A percentile compares a stretch with the other conserved stretches of the same genome.
These are phyloP conservation scores for Rynchops niger DNA, from an alignment of 2,113 vertebrate genomes.

Conservation along the genomic window DNA sequence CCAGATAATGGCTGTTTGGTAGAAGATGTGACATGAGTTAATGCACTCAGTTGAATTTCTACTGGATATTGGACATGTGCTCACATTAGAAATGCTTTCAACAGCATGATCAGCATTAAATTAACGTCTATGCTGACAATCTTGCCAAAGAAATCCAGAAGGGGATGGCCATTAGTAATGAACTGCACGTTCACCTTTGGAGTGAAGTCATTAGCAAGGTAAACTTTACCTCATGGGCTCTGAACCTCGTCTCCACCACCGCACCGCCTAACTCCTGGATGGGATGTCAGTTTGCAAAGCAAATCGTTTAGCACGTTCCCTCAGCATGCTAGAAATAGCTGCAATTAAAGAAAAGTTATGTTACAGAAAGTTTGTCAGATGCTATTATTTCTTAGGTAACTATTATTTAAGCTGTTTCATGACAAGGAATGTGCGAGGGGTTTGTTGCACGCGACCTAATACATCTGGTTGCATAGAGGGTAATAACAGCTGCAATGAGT, in stretches of 20 bases:
- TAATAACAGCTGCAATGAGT: not conserved
- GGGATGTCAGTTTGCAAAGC: not conserved
- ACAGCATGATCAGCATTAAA: constrained; percentile 23
- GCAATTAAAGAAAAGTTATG: not conserved
- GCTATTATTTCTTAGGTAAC: not conserved
- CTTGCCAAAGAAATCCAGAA: constrained; percentile 10
- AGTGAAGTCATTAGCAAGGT: not conserved
- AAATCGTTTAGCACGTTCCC: not conserved
- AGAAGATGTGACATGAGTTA: constrained; percentile 36
- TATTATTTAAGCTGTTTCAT: not conserved
- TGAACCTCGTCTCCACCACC: not conserved
- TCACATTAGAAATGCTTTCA: not conserved
- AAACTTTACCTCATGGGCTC: not conserved
- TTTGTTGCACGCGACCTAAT: not conserved
- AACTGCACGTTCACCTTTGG: not conserved
- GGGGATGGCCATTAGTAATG: not conserved
- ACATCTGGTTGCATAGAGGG: not conserved
- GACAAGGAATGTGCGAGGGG: rapidly evolving
- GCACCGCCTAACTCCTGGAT: not conserved
- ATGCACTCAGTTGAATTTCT: constrained; percentile 16
- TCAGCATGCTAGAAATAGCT: not conserved
- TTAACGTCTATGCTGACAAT: not conserved
- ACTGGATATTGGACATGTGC: not conserved
- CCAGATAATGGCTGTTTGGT: not conserved
- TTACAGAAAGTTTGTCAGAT: not conserved